Base-by-base conservation (phyloP, 2,113 vertebrate genomes). In the Synodontis membranacea region DNA sequence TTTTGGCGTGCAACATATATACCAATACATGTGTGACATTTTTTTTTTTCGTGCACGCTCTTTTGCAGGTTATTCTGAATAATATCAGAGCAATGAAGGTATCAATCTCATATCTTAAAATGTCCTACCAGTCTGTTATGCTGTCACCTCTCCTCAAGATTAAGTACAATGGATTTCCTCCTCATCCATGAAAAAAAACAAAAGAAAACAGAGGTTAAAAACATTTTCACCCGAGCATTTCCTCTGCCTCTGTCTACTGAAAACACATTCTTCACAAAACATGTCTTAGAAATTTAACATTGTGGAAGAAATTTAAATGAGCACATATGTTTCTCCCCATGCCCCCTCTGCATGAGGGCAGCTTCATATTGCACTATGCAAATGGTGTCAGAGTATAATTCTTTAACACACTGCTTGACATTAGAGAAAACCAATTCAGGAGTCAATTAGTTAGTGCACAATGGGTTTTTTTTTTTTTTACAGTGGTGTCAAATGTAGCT, bases 371-470 rank as follows among this genome's bases (percentile, higher is more conserved):
- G 56, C 46, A 17, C 48, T 72, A 89, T 88, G 86, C 84, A 84
- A 84, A 88, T 89, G 37, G 48, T 83, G 31, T 64, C 52, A 60
- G 79, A 72, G n/a, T 86, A 64, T 76, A 86, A 56, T 83, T 89
- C 78, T 82, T 88, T 84, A 88, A 88, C 88, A 86, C 85, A 85
- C 62, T 34, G 62, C 87, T 87, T 89, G 86, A 89, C 84, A 87
- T 89, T 87, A 86, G 72, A 80, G 31, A 58, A 89, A 83, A 82
- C 68, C 74, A 56, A 88, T 83, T 89, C 83, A 83, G 83, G 70
- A 89, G 23, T 54, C 74, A 81, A 87, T 89, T 89, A 84, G 31
- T 82, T 85, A 84, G 72, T 54, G 39, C 86, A 83, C 86, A 82
- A 83, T 80, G 56, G 80, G 79, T 83, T 62, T 83, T 86, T 62